Percentiles rank a stretch among this genome's conserved stretches.
Evolutionary conservation across 2,113 vertebrate species (phyloP).

Genomic region (Myodes glareolus): DNA sequence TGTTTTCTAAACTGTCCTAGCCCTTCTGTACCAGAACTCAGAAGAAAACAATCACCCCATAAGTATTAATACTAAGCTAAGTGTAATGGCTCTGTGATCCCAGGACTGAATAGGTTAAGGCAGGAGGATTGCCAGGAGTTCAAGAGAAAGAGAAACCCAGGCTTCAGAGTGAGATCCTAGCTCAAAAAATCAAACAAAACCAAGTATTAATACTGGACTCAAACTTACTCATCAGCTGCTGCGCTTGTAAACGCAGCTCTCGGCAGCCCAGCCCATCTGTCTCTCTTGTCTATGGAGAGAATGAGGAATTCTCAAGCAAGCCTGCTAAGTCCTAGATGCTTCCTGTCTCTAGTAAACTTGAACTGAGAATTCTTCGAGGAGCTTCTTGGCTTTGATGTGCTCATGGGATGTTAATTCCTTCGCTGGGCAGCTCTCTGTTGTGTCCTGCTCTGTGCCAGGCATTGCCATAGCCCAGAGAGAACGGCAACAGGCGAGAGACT

Average conservation of each 20-base stretch:
- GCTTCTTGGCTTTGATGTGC: background rate
- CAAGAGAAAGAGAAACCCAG: background rate
- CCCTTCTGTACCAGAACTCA: background rate
- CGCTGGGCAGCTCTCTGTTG: background rate
- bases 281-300: background rate
- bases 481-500: background rate
- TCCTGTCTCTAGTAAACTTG: background rate
- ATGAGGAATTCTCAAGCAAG: background rate
- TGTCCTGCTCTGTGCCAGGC: constrained; percentile 39
- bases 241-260: background rate
- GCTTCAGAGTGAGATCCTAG: background rate
- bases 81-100: background rate
- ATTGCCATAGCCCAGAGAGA: background rate
- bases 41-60: background rate
- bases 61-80: background rate
- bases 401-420: background rate
- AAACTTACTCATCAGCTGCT: background rate
- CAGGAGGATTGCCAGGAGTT: background rate
- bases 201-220: background rate
- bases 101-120: background rate
- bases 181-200: background rate
- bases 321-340: constrained; percentile 3
- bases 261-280: background rate
- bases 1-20: background rate
- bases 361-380: constrained; percentile 44